These are phyloP conservation scores for Deroplatys truncata DNA, from an alignment of 2,888 invertebrate species.

Conservation along the genomic window DNA sequence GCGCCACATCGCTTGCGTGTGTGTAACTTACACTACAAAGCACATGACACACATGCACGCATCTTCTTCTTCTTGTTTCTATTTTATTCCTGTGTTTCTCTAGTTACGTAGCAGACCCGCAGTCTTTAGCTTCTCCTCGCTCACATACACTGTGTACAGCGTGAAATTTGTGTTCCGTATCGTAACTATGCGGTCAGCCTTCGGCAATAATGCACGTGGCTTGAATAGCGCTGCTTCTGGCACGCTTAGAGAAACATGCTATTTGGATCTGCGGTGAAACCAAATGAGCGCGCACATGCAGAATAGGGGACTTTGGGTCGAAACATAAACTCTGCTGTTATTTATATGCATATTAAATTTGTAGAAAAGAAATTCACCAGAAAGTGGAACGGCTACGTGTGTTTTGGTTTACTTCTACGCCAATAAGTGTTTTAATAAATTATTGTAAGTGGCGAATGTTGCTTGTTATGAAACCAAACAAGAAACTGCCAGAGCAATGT, in stretches of 20 bases:
- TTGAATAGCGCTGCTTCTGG: not conserved
- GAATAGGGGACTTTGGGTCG: not conserved
- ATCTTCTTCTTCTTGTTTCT: too few species aligned
- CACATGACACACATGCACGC: not conserved
- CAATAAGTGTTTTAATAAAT: too few species aligned
- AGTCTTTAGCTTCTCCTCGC: not conserved
- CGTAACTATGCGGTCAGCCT: not conserved
- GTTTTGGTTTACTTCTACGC: too few species aligned
- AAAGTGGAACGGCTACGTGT: too few species aligned
- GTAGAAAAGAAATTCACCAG: too few species aligned
- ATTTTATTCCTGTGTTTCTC: not conserved
- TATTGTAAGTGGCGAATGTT: too few species aligned
- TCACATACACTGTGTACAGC: too few species aligned
- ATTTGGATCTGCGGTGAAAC: not conserved
- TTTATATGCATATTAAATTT: too few species aligned
- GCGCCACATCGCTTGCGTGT: not conserved
- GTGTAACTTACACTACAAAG: not conserved
- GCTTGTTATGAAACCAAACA: too few species aligned
- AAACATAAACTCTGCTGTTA: too few species aligned
- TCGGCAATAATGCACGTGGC: not conserved
- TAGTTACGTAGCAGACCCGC: not conserved
- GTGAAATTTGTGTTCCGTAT: not conserved
- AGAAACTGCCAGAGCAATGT: too few species aligned
- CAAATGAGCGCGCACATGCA: not conserved
- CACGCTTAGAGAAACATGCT: not conserved